A percentile compares a stretch with the other conserved stretches of the same genome.
Evolutionary conservation across 2,113 vertebrate genomes (phyloP).

Genomic region (Paralichthys olivaceus): DNA sequence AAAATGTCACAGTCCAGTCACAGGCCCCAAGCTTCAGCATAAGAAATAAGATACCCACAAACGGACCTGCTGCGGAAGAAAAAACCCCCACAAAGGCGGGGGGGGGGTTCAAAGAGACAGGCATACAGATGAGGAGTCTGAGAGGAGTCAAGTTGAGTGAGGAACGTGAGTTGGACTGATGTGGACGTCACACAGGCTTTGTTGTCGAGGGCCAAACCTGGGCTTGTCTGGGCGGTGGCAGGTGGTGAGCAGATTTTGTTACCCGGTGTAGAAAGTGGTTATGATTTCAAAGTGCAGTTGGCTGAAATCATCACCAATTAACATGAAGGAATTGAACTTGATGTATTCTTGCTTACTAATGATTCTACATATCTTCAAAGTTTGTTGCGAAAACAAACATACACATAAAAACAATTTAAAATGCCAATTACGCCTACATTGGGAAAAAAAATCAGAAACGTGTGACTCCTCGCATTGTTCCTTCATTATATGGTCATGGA

Average conservation of each 20-base stretch:
- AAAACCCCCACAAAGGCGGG: conserved; percentile 12
- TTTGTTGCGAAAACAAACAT: not conserved
- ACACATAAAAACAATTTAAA: too few relatives aligned
- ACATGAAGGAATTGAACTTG: not conserved
- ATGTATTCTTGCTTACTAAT: not conserved
- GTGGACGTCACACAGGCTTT: conserved; percentile 66
- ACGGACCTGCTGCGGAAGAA: conserved; percentile 42
- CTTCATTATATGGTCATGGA: not conserved
- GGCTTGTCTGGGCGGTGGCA: conserved; percentile 62
- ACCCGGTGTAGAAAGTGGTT: conserved; percentile 32
- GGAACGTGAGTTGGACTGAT: conserved; percentile 46
- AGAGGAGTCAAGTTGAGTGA: conserved; percentile 58
- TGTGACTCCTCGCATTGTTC: not conserved
- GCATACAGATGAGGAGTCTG: conserved; percentile 59
- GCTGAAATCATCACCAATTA: conserved; percentile 7
- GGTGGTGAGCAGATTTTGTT: conserved; percentile 68
- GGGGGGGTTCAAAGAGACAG: conserved; percentile 51
- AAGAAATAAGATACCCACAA: conserved; percentile 74
- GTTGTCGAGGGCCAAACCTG: conserved; percentile 39
- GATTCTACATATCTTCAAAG: not conserved
- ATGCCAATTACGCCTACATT: not conserved
- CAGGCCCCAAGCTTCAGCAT: conserved; percentile 46
- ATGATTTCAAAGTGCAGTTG: conserved; percentile 46
- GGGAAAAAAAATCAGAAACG: not conserved
- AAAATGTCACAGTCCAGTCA: conserved; percentile 67